A percentile compares a stretch with the other conserved stretches of the same genome.
Conservation (phyloP, 37 sponge, comb jelly and placozoan genomes). For the Cliona cf. orientalis region DNA sequence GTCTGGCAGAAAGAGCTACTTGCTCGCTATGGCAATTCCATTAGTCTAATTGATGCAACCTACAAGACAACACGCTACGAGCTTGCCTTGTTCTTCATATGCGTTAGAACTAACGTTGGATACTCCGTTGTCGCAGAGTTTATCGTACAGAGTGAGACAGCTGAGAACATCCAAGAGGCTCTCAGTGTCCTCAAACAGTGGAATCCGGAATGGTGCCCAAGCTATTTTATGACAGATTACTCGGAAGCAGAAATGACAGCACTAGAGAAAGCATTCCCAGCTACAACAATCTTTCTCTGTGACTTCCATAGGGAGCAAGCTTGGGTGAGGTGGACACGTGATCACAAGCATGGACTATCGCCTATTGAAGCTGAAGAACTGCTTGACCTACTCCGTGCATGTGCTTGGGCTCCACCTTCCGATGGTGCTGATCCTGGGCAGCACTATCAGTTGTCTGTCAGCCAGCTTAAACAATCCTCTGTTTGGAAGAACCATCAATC, state of each 20-base stretch:
- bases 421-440: background rate
- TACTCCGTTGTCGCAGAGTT: conserved; percentile 54
- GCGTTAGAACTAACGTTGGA: conserved; percentile 50
- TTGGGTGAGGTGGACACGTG: conserved; percentile 45
- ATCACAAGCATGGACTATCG: conserved; percentile 51
- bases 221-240: conserved; percentile 16
- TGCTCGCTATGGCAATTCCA: conserved; percentile 27
- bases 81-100: conserved; percentile 47
- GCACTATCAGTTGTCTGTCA: background rate
- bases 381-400: conserved; percentile 17
- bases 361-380: conserved; percentile 12
- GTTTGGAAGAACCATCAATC: background rate
- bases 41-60: conserved; percentile 43
- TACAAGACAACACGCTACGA: conserved; percentile 48
- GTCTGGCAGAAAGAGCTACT: conserved; percentile 48
- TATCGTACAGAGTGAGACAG: conserved; percentile 26
- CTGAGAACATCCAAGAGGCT: conserved; percentile 30
- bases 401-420: conserved; percentile 22
- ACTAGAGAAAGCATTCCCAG: conserved; percentile 13
- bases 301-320: conserved; percentile 56
- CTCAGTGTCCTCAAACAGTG: conserved; percentile 27
- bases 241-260: conserved; percentile 37
- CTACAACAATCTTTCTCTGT: conserved; percentile 34
- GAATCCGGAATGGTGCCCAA: conserved; percentile 42
- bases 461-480: background rate